These are phyloP conservation scores for Myocastor coypus DNA, from an alignment of 2,113 vertebrate genomes.

Conservation along the genomic window DNA sequence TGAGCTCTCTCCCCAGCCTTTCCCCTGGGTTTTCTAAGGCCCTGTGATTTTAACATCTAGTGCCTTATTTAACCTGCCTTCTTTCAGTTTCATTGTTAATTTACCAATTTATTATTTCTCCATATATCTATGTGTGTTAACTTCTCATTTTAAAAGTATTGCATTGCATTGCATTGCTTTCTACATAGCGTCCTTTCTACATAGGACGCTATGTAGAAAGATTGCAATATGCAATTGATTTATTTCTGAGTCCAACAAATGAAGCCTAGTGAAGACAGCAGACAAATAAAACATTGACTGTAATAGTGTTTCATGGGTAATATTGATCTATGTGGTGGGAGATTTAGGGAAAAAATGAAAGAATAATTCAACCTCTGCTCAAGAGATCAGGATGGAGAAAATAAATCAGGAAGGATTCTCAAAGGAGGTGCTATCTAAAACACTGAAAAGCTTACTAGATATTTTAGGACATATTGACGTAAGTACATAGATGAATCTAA, in stretches of 20 bases:
- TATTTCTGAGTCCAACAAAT: not conserved
- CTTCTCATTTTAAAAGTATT: not conserved
- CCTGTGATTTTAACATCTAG: not conserved
- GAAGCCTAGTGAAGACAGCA: not conserved
- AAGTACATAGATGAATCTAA: not conserved
- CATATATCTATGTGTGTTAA: not conserved
- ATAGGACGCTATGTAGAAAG: not conserved
- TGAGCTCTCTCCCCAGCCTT: not conserved
- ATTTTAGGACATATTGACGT: not conserved
- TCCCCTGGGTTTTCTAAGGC: not conserved
- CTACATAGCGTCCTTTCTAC: too few species aligned
- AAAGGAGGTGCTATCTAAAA: not conserved
- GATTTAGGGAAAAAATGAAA: not conserved
- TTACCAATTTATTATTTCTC: conserved; percentile 15
- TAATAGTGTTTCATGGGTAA: not conserved
- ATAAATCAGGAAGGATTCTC: not conserved
- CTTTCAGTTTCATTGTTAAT: not conserved
- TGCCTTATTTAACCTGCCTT: not conserved
- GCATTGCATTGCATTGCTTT: too few species aligned
- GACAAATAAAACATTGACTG: not conserved
- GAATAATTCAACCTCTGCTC: not conserved
- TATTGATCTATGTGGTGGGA: not conserved
- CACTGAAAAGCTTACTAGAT: not conserved
- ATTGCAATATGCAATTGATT: not conserved
- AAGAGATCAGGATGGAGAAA: not conserved